These are phyloP conservation scores for Mesodorylaimus sp. DNA, from an alignment of 2,888 invertebrate genomes.

Conservation along the genomic window DNA sequence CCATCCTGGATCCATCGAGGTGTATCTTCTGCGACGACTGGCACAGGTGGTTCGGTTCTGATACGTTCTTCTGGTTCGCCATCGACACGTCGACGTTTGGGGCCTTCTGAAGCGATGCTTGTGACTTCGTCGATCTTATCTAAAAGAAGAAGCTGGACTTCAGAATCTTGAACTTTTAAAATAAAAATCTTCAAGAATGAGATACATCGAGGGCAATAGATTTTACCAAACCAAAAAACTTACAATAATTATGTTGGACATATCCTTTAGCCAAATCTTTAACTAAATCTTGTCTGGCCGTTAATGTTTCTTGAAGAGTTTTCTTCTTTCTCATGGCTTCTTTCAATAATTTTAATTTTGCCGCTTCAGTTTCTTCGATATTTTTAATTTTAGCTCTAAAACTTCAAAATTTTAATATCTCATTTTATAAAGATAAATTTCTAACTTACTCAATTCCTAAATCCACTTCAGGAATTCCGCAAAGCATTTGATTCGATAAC, in stretches of 20 bases:
- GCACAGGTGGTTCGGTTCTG: too few relatives aligned
- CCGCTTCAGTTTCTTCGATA: slow-evolving; percentile 96
- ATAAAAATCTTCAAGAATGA: not conserved
- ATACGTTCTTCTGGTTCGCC: too few relatives aligned
- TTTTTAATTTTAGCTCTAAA: slow-evolving; percentile 78
- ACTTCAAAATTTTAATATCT: not conserved
- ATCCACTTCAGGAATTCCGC: slow-evolving; percentile 97
- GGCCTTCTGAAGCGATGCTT: not conserved
- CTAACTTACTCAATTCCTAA: slow-evolving; percentile 69
- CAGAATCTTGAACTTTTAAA: not conserved
- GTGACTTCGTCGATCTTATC: slow-evolving; percentile 1
- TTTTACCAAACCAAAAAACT: slow-evolving; percentile 26
- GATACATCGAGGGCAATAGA: not conserved
- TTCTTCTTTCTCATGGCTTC: slow-evolving; percentile 67
- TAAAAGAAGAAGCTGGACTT: not conserved
- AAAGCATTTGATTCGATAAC: slow-evolving; percentile 98
- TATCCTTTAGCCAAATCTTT: slow-evolving; percentile 97
- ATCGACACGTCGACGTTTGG: not conserved
- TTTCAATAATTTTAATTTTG: slow-evolving; percentile 72
- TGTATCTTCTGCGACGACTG: slow-evolving; percentile 4
- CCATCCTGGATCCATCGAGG: slow-evolving; percentile 2
- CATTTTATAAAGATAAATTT: not conserved
- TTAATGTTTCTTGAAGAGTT: not conserved
- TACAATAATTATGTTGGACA: slow-evolving; percentile 86
- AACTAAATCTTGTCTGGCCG: slow-evolving; percentile 59